A percentile compares a stretch with the other conserved stretches of the same genome.
Evolutionary conservation across 2,113 vertebrate genomes (phyloP).

Genomic region (Barbus barbus): DNA sequence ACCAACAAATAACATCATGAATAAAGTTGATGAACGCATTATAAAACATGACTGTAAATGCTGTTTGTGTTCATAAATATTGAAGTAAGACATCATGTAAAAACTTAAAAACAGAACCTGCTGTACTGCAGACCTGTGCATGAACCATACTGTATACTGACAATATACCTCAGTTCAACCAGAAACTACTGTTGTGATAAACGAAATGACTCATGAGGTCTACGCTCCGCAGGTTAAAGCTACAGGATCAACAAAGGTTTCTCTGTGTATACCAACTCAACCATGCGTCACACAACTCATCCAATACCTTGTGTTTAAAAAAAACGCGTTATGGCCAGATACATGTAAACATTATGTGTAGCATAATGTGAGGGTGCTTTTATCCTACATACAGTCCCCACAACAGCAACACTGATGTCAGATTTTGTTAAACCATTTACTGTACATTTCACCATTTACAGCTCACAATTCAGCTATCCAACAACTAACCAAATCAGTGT

Average conservation of each 20-base stretch:
- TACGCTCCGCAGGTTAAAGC: no score
- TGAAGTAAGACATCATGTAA: not conserved
- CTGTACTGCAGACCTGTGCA: not conserved
- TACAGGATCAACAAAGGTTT: conserved; percentile 5
- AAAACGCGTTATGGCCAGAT: conserved; percentile 42
- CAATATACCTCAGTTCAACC: not conserved
- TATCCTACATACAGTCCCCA: not conserved
- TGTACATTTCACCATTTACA: not conserved
- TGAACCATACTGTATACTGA: conserved; percentile 9
- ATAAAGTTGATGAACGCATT: conserved; percentile 1
- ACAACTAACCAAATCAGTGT: no score
- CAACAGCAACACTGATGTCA: not conserved
- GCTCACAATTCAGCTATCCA: not conserved
- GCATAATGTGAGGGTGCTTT: not conserved
- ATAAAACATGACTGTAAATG: conserved; percentile 7
- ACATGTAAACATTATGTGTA: conserved; percentile 45
- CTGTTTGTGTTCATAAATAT: conserved; percentile 18
- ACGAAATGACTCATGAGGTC: not conserved
- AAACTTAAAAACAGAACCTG: not conserved
- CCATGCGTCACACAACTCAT: not conserved
- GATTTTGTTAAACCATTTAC: not conserved
- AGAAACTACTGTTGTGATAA: not conserved
- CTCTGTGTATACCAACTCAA: not conserved
- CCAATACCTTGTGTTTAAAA: not conserved
- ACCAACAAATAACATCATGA: not conserved